Evolutionary conservation across 2,113 vertebrate species (phyloP).

Genomic region (Naja naja): DNA sequence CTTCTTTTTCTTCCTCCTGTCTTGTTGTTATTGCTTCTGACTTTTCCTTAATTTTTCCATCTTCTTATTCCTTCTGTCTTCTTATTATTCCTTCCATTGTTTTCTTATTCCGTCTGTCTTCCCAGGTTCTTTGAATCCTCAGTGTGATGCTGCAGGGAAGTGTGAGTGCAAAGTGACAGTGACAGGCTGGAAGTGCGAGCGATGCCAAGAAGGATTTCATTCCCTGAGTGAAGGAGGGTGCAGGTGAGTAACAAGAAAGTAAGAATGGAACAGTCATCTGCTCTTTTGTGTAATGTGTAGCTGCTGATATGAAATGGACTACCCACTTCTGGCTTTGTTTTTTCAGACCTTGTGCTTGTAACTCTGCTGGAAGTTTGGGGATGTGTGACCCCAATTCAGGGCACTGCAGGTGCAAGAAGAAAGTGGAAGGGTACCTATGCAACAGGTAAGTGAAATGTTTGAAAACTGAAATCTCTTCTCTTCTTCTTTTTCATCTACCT

Average conservation of each 20-base stretch:
- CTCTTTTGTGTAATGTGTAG: not conserved
- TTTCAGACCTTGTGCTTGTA: constrained; percentile 81
- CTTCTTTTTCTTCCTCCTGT: too few species aligned
- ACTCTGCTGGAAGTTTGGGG: constrained; percentile 73
- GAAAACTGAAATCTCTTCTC: not conserved
- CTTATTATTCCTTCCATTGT: too few species aligned
- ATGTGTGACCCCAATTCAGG: constrained; percentile 80
- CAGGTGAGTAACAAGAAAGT: constrained; percentile 75
- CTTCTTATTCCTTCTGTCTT: too few species aligned
- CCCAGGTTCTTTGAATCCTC: constrained; percentile 80
- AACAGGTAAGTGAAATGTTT: constrained; percentile 74
- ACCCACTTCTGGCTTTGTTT: not conserved
- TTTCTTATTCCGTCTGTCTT: not conserved
- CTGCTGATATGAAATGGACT: not conserved
- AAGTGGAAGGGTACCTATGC: constrained; percentile 84
- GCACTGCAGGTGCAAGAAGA: constrained; percentile 80
- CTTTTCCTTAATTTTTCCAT: too few species aligned
- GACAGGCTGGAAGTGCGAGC: constrained; percentile 86
- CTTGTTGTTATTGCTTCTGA: not conserved
- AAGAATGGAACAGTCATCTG: not conserved
- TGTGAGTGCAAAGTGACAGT: constrained; percentile 81
- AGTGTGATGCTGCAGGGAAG: constrained; percentile 77
- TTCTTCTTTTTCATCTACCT: not conserved
- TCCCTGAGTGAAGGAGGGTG: constrained; percentile 87
- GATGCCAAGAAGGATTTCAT: constrained; percentile 83